Base-by-base conservation (phyloP, 2,888 invertebrate species). In the Mythimna lalbum region DNA sequence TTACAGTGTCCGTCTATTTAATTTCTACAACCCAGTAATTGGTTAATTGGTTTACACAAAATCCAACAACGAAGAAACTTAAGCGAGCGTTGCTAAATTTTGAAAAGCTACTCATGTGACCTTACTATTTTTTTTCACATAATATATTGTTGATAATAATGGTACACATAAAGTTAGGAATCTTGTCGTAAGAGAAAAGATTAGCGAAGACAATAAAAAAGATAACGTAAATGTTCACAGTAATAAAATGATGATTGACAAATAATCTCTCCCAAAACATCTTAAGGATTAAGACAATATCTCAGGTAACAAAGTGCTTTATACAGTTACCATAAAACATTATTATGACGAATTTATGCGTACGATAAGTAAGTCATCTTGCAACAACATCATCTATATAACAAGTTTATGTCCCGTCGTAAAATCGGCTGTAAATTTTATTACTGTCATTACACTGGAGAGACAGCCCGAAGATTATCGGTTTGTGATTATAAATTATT, bases 401-500 rank as follows among this genome's bases (percentile, higher is more conserved):
- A 82, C 76, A 83, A 86, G 81, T 89, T 89, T 88, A 89, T 85
- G 81, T 69, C 70, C 70, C 31, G 63, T 76, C 80, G 82, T 90
- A 87, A 90, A 89, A 88, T 82, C 69, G 84, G 81, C 69, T 84
- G 80, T 89, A 88, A 89, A 90, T 88, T 89, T 89, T 89, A 90
- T 85, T 81, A 83, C 78, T 78, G 75, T 83, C 84, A 82, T 81
- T 83, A 85, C 47, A 62, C 68, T 39, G 76, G 53, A 71, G 77
- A 81, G 57, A 70, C 52, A 73, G 68, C 63, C 79, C 61, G 70
- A 70, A 80, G 76, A 82, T 85, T 78, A 85, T 85, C 78, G 75
- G 60, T 69, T 67, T 69, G 49, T 82, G 80, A 80, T 85, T 81
- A 78, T 80, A 76, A 81, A 80, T 83, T 52, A 81, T 74, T 64